Evolutionary conservation across 2,797 vertebrate genomes (phyloP).

Genomic region (Propithecus perrieri): DNA sequence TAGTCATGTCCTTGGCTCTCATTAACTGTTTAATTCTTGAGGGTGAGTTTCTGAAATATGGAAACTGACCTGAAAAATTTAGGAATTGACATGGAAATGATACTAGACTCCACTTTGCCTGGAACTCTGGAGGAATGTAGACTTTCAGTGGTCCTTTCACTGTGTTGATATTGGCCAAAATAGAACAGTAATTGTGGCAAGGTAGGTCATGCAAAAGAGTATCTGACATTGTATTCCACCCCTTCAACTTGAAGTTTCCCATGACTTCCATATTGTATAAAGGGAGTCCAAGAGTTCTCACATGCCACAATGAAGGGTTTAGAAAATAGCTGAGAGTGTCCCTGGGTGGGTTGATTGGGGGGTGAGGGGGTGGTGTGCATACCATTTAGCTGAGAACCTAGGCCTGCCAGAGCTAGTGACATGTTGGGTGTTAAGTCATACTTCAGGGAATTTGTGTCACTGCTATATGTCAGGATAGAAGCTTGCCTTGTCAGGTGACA

Average conservation of each 20-base stretch:
- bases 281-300: not conserved
- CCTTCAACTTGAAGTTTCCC: not conserved
- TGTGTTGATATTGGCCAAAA: not conserved
- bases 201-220: not conserved
- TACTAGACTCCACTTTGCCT: not conserved
- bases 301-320: not conserved
- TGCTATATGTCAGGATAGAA: not conserved
- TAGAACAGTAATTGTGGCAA: not conserved
- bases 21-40: not conserved
- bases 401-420: not conserved
- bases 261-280: not conserved
- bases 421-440: not conserved
- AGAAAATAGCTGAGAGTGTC: not conserved
- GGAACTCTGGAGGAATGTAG: not conserved
- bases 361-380: no score
- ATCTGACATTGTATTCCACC: not conserved
- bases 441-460: not conserved
- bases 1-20: not conserved
- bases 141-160: not conserved
- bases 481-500: not conserved
- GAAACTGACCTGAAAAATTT: not conserved
- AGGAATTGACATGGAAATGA: not conserved
- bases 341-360: rapidly evolving
- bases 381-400: not conserved
- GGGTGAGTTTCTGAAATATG: not conserved